These are phyloP conservation scores for Myotis myotis DNA, from an alignment of 2,797 vertebrate genomes.

Conservation along the genomic window DNA sequence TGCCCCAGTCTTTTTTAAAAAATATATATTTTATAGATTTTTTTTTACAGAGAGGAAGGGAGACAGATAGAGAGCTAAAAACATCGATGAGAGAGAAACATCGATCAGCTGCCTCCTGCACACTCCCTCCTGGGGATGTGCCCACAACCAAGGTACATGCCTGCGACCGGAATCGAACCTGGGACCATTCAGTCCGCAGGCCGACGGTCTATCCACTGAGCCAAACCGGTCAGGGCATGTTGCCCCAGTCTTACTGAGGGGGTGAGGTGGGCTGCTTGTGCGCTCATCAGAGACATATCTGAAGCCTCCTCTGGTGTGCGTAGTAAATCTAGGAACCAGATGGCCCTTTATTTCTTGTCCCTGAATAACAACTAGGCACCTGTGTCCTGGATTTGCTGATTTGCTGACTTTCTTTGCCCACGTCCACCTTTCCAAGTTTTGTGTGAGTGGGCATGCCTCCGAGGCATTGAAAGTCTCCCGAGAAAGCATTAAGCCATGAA, in stretches of 20 bases:
- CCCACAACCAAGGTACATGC: no score
- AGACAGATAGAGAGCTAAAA: no score
- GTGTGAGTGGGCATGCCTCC: not conserved
- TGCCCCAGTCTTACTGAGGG: not conserved
- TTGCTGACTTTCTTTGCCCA: slow-evolving; percentile 8
- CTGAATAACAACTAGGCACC: not conserved
- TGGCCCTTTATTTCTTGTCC: not conserved
- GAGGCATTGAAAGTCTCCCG: not conserved
- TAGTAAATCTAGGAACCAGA: not conserved
- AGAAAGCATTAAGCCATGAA: not conserved
- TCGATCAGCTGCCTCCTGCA: no score
- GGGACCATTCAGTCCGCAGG: no score
- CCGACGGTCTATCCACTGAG: no score
- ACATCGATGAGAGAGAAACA: no score
- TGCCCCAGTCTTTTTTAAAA: not conserved
- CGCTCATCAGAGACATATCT: not conserved
- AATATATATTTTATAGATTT: no score
- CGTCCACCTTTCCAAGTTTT: not conserved
- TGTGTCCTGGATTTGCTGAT: not conserved
- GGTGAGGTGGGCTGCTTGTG: not conserved
- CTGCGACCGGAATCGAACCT: no score
- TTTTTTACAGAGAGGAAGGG: no score
- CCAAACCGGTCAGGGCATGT: not conserved
- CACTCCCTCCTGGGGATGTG: no score
- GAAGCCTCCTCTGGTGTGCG: not conserved